Evolutionary conservation across 2,113 vertebrate species (phyloP).

Genomic region (Bathybates hornii): DNA sequence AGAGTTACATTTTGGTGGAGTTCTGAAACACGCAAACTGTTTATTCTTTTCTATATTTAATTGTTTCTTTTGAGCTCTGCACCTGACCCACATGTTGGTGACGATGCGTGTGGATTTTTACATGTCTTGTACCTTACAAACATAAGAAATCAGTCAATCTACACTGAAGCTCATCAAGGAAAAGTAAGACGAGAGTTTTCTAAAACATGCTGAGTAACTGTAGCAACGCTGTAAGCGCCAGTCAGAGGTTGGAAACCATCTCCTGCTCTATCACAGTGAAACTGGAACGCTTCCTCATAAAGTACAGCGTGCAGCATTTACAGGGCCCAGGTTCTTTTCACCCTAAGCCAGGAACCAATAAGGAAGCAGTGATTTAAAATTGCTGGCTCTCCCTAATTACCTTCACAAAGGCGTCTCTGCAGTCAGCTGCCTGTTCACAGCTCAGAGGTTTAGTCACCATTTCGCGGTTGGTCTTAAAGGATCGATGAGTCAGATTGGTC

Average conservation of each 20-base stretch:
- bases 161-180: background rate
- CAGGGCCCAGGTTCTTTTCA: background rate
- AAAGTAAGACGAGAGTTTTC: background rate
- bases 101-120: background rate
- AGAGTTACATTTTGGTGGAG: background rate
- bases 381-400: constrained; percentile 46
- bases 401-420: constrained; percentile 91
- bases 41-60: background rate
- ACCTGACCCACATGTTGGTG: background rate
- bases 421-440: constrained; percentile 76
- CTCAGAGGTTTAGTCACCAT: constrained; percentile 81
- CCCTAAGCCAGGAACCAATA: background rate
- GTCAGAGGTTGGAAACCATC: background rate
- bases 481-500: constrained; percentile 79
- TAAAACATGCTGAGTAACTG: background rate
- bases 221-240: background rate
- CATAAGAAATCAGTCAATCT: background rate
- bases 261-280: background rate
- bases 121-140: background rate
- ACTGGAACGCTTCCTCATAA: background rate
- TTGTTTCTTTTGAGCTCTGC: background rate
- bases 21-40: background rate
- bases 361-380: background rate
- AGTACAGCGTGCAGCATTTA: background rate
- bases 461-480: constrained; percentile 82